Base-by-base conservation (phyloP, 2,113 vertebrate genomes). In the Orthonyx spaldingii region DNA sequence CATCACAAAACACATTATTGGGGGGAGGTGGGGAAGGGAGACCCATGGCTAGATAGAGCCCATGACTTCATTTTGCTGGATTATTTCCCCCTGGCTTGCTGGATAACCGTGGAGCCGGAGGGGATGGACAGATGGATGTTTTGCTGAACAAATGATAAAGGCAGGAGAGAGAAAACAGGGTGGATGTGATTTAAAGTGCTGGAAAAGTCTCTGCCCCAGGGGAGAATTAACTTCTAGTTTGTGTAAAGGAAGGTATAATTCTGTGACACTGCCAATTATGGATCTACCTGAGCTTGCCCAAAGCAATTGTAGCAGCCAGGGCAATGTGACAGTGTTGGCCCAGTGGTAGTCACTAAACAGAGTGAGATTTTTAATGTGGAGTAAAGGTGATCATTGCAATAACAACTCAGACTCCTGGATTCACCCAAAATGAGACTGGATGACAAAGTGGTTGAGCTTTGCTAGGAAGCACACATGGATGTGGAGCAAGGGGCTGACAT, bases 311-410 rank as follows among this genome's bases (percentile, higher is more conserved):
- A 26, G 32, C 50, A 87, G 50, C 27, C 15, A 23, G 41, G 30
- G 41, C 37, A n/a, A 44, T n/a, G 4, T 13, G 20, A 28, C 13
- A 39, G 47, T 1, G 0, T 26, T 66, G 44, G 22, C 32, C 32
- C 35, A 8, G 42, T 9, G 26, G 30, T 32, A 27, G 52, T 35
- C 72, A 41, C 39, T 20, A 32, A 88, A 49, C 12, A 41, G 66
- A 80, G 24, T 5, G 46, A 78, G 50, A 24, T 59, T 81, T 92
- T 63, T 70, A 81, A 90, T 16, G 26, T 42, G 19, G 35, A 50
- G 30, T 14, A 23, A 80, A 88, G 52, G 15, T 3, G 4, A 61
- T 63, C 50, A 42, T 15, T 44, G 39, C 60, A 75, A 39, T 63
- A 64, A 78, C 47, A 83, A 80, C 47, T 66, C 49, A 35, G 0